These are phyloP conservation scores for Sterna hirundo DNA, from an alignment of 2,113 vertebrate species.

Conservation along the genomic window DNA sequence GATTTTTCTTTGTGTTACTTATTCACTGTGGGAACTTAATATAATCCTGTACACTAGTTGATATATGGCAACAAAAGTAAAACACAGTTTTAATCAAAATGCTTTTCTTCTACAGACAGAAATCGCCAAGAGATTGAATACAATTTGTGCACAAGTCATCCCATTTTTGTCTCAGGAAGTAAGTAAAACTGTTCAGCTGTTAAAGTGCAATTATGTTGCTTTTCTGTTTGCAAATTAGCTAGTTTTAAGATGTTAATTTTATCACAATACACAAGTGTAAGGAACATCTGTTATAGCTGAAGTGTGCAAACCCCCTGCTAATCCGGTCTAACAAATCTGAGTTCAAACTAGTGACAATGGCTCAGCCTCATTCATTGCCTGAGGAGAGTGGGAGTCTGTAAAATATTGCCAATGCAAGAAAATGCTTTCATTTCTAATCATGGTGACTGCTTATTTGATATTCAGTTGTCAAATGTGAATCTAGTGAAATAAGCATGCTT, in stretches of 20 bases:
- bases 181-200: constrained; percentile 82
- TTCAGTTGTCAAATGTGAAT: background rate
- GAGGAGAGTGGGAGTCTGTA: constrained; percentile 13
- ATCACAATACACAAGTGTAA: constrained; percentile 75
- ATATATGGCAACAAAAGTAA: background rate
- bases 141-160: constrained; percentile 99
- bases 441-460: background rate
- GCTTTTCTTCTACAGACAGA: constrained; percentile 85
- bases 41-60: background rate
- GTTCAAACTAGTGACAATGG: constrained; percentile 51
- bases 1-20: background rate
- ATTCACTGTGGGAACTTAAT: background rate
- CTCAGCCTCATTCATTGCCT: constrained; percentile 52
- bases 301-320: constrained; percentile 72
- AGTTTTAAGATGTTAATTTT: constrained; percentile 82
- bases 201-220: constrained; percentile 79
- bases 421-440: constrained; percentile 18
- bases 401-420: constrained; percentile 25
- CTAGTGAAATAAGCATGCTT: constrained; percentile 4
- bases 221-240: constrained; percentile 82
- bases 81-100: constrained; percentile 50
- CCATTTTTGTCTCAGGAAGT: constrained; percentile 99
- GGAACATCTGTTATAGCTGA: constrained; percentile 79
- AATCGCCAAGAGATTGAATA: constrained; percentile 97
- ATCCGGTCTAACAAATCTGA: constrained; percentile 66